Conservation (phyloP, 1,140 invertebrate genomes). For the Macrobrachium nipponense region DNA sequence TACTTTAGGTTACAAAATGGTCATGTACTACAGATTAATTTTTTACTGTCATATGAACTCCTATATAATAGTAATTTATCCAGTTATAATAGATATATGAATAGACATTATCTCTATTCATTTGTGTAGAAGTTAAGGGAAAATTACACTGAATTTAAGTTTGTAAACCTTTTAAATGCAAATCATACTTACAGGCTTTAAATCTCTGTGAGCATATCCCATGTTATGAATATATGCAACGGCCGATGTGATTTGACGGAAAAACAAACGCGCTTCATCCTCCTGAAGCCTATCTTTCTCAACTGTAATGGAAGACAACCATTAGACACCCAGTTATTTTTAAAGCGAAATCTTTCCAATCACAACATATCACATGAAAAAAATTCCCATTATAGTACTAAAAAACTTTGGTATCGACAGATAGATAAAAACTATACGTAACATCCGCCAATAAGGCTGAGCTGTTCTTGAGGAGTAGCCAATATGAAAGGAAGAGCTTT, state of each 20-base stretch:
- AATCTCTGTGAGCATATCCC: slow-evolving; percentile 84
- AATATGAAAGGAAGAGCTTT: no score
- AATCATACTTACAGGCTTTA: slow-evolving; percentile 80
- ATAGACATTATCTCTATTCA: no score
- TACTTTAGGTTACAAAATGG: no score
- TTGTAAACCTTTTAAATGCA: neutral
- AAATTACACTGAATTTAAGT: neutral
- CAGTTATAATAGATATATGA: no score
- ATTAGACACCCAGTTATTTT: neutral
- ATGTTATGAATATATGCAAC: slow-evolving; percentile 81
- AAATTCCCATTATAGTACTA: neutral
- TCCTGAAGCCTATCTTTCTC: slow-evolving; percentile 79
- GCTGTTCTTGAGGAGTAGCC: no score
- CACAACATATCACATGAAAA: slow-evolving; percentile 1
- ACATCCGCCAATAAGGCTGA: no score
- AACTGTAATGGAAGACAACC: slow-evolving; percentile 68
- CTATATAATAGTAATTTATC: no score
- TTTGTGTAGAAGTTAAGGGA: no score
- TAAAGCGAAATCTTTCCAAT: neutral
- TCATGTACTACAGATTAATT: no score
- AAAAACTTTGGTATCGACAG: neutral
- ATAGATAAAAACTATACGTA: neutral
- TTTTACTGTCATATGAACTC: no score
- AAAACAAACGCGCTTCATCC: slow-evolving; percentile 79
- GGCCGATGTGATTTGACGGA: slow-evolving; percentile 83